These are phyloP conservation scores for Monopis laevigella DNA, from an alignment of 2,888 invertebrate genomes.

Conservation along the genomic window DNA sequence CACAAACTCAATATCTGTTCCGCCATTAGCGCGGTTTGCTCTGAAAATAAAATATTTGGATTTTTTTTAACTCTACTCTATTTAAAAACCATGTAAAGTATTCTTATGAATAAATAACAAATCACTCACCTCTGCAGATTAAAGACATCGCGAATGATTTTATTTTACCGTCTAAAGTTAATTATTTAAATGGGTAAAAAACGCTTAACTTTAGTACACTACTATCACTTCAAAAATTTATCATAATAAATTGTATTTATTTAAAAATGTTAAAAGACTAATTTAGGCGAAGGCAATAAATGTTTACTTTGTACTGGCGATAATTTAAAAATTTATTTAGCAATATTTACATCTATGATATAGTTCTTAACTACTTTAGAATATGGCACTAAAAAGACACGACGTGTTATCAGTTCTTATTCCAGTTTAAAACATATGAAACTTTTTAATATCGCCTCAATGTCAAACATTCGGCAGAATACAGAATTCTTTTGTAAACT, in stretches of 20 bases:
- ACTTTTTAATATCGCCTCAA: constrained; percentile 11
- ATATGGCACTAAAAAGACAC: constrained; percentile 67
- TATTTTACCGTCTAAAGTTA: constrained; percentile 29
- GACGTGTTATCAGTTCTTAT: constrained; percentile 34
- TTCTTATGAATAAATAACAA: constrained; percentile 1
- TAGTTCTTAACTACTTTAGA: constrained; percentile 17
- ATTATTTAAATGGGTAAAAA: constrained; percentile 20
- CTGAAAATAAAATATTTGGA: constrained; percentile 41
- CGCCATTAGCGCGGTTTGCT: constrained; percentile 52
- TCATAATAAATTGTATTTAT: constrained; percentile 16
- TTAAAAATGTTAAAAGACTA: constrained; percentile 13
- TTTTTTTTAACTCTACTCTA: neutral
- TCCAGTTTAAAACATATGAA: constrained; percentile 16
- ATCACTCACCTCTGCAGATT: constrained; percentile 57
- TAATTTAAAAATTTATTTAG: constrained; percentile 37
- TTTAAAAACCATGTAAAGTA: neutral
- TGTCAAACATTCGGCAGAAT: constrained; percentile 10
- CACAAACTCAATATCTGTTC: constrained; percentile 60
- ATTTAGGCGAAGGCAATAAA: constrained; percentile 49
- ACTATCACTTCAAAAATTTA: constrained; percentile 43
- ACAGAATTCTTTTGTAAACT: constrained; percentile 25
- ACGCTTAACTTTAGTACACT: constrained; percentile 24
- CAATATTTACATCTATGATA: constrained; percentile 33
- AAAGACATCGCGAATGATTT: constrained; percentile 46
- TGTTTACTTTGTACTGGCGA: constrained; percentile 54